Evolutionary conservation across 2,797 vertebrate species (phyloP).

Genomic region (Diplodus puntazzo): DNA sequence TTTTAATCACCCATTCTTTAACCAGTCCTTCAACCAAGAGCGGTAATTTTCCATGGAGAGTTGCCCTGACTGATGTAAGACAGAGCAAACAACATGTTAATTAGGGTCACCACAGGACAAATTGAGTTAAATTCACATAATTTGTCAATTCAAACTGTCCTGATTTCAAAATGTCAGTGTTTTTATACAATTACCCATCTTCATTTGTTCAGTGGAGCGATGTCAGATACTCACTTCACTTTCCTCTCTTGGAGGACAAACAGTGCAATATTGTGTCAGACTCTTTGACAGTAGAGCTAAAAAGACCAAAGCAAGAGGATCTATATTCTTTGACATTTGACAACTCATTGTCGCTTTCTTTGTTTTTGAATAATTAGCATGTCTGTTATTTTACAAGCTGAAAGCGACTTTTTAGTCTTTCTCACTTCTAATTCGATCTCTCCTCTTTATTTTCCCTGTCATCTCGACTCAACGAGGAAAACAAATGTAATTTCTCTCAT

Average conservation of each 20-base stretch:
- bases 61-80: not conserved
- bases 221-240: constrained; percentile 36
- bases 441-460: constrained; percentile 66
- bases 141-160: constrained; percentile 24
- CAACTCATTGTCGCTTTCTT: constrained; percentile 59
- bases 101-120: constrained; percentile 23
- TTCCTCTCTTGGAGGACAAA: constrained; percentile 49
- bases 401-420: constrained; percentile 56
- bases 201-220: constrained; percentile 31
- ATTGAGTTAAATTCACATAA: constrained; percentile 26
- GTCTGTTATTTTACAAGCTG: constrained; percentile 55
- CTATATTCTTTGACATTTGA: constrained; percentile 62
- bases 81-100: constrained; percentile 18
- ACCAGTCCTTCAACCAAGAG: not conserved
- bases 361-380: constrained; percentile 72
- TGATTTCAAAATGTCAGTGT: constrained; percentile 46
- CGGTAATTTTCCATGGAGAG: not conserved
- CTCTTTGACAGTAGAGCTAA: constrained; percentile 35
- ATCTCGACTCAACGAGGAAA: constrained; percentile 68
- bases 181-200: constrained; percentile 30
- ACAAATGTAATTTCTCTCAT: constrained; percentile 74
- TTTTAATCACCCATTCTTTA: not conserved
- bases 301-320: constrained; percentile 48
- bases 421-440: constrained; percentile 61
- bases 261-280: constrained; percentile 19